Evolutionary conservation across 1,140 invertebrate species (phyloP).

Genomic region (Macrobrachium rosenbergii): DNA sequence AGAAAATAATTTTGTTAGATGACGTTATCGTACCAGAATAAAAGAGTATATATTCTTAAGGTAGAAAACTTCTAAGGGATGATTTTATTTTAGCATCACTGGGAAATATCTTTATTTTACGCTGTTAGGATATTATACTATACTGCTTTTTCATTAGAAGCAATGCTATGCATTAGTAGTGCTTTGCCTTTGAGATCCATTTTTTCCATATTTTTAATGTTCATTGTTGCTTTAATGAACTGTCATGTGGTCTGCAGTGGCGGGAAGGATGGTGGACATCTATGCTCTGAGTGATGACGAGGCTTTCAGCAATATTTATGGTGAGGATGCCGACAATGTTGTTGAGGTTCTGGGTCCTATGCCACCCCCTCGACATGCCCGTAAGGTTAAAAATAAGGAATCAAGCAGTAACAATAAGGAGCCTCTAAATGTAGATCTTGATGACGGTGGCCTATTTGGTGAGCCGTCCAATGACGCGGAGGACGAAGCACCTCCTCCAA

Average conservation of each 20-base stretch:
- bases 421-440: constrained; percentile 21
- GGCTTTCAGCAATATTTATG: constrained; percentile 30
- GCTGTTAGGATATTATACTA: no score
- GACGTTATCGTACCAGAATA: no score
- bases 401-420: constrained; percentile 2
- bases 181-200: not conserved
- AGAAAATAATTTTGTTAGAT: no score
- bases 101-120: no score
- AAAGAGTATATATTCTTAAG: no score
- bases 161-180: no score
- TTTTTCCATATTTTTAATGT: not conserved
- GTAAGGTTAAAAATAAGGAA: not conserved
- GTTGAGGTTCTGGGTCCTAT: constrained; percentile 12
- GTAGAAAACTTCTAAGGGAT: no score
- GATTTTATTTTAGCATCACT: no score
- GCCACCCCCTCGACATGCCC: constrained; percentile 41
- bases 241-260: constrained; percentile 21
- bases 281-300: constrained; percentile 1
- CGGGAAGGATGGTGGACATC: constrained; percentile 47
- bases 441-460: constrained; percentile 50
- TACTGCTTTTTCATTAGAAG: no score
- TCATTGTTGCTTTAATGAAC: not conserved
- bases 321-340: constrained; percentile 2
- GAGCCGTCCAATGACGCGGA: constrained; percentile 26
- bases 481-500: constrained; percentile 51